A percentile compares a stretch with the other conserved stretches of the same genome.
These are phyloP conservation scores for Sebastes goodei DNA, from an alignment of 2,797 vertebrate genomes.

Conservation along the genomic window DNA sequence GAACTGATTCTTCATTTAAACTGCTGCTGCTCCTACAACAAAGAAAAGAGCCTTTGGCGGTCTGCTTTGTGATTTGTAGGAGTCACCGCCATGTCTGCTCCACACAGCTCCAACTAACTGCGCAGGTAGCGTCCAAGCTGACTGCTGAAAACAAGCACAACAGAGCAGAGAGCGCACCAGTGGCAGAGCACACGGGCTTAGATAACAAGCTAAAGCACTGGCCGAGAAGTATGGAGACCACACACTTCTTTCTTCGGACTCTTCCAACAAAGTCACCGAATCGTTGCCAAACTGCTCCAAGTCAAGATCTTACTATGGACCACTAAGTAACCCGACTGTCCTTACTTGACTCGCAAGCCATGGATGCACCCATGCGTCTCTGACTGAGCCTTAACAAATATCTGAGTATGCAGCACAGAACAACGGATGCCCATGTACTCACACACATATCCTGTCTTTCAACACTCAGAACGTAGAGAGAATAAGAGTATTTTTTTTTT, in stretches of 20 bases:
- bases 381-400: neutral
- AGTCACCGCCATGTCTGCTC: conserved; percentile 24
- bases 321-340: neutral
- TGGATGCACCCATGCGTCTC: neutral
- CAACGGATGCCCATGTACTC: neutral
- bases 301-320: conserved; percentile 8
- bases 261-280: conserved; percentile 35
- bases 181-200: conserved; percentile 46
- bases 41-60: conserved; percentile 1
- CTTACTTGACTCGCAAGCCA: neutral
- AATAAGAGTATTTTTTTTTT: neutral
- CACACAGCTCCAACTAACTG: conserved; percentile 12
- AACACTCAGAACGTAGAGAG: neutral
- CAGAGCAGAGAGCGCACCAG: conserved; percentile 36
- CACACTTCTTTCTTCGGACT: conserved; percentile 28
- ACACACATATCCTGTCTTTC: neutral
- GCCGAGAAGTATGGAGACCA: conserved; percentile 37
- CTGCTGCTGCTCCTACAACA: neutral
- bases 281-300: conserved; percentile 19
- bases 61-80: conserved; percentile 37
- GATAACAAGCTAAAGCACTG: conserved; percentile 62
- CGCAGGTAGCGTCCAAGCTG: conserved; percentile 19
- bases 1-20: conserved; percentile 1
- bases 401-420: neutral
- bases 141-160: conserved; percentile 40